phyloP scores from a whole-genome alignment of 2,888 invertebrate genomes.

The Amphipyra tragopoginis region DNA sequence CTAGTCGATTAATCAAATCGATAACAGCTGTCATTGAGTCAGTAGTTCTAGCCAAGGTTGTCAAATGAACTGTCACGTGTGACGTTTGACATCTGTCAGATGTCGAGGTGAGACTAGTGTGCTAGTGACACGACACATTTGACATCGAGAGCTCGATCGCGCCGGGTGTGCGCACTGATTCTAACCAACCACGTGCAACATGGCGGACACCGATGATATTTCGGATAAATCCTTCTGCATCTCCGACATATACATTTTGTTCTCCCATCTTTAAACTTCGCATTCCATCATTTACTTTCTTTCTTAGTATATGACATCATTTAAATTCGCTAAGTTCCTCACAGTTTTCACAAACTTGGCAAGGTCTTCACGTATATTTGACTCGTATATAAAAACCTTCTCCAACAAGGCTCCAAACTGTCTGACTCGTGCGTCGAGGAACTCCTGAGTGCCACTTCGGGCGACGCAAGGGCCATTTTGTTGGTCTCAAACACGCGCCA shows the following conservation, averaged over 20 bases:
- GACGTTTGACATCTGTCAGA: no score
- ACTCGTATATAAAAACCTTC: constrained; percentile 30
- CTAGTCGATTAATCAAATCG: no score
- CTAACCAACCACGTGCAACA: no score
- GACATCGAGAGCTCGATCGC: no score
- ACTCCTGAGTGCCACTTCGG: constrained; percentile 47
- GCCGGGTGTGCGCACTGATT: no score
- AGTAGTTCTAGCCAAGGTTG: no score
- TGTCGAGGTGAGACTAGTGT: no score
- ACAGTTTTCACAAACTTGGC: constrained; percentile 3
- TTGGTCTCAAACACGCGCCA: constrained; percentile 34
- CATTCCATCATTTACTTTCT: constrained; percentile 4
- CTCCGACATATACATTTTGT: constrained; percentile 2
- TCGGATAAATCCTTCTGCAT: no score
- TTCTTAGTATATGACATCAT: neutral
- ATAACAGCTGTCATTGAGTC: no score
- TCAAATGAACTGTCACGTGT: no score
- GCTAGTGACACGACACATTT: no score
- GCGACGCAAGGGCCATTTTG: constrained; percentile 54
- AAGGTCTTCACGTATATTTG: constrained; percentile 30
- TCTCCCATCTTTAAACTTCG: neutral
- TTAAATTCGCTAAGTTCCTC: constrained; percentile 6
- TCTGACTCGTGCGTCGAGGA: constrained; percentile 47
- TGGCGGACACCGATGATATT: no score
- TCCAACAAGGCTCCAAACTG: constrained; percentile 42